Percentiles rank a stretch among this genome's conserved stretches.
Conservation (phyloP, 2,888 invertebrate genomes). For the Tethea ocularis region DNA sequence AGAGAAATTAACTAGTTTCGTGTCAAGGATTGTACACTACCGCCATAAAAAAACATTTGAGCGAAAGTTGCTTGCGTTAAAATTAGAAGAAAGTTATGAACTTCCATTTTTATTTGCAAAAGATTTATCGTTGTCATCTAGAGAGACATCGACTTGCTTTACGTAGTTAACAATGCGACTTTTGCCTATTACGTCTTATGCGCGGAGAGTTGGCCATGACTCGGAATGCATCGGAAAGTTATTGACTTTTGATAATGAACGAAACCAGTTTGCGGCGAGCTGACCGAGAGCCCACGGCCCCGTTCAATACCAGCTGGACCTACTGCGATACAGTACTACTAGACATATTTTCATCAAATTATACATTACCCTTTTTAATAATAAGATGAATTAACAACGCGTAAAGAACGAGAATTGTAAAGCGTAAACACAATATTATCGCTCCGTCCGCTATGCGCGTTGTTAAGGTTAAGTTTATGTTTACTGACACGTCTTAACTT, state of each 20-base stretch:
- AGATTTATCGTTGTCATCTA: conserved; percentile 41
- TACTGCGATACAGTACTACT: conserved; percentile 42
- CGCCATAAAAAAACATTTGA: conserved; percentile 17
- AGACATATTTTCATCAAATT: conserved; percentile 36
- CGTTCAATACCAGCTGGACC: conserved; percentile 72
- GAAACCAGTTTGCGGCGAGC: conserved; percentile 76
- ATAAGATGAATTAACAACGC: conserved; percentile 15
- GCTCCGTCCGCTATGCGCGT: conserved; percentile 26
- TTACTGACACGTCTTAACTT: conserved; percentile 57
- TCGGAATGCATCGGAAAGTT: conserved; percentile 81
- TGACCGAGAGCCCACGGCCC: conserved; percentile 78
- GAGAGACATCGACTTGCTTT: conserved; percentile 28
- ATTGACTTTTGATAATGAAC: conserved; percentile 83
- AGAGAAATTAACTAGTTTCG: conserved; percentile 28
- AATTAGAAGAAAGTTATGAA: conserved; percentile 49
- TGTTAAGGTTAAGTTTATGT: conserved; percentile 55
- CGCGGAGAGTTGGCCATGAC: conserved; percentile 74
- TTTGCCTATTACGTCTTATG: conserved; percentile 61
- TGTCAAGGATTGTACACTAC: conserved; percentile 23
- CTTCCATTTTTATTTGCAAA: conserved; percentile 38
- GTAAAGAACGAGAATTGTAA: conserved; percentile 52
- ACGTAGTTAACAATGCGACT: conserved; percentile 27
- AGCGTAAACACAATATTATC: conserved; percentile 25
- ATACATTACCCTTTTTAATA: conserved; percentile 57
- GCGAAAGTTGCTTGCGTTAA: conserved; percentile 53